phyloP scores from a whole-genome alignment of 2,888 invertebrate genomes.

The Melitaea athalia region DNA sequence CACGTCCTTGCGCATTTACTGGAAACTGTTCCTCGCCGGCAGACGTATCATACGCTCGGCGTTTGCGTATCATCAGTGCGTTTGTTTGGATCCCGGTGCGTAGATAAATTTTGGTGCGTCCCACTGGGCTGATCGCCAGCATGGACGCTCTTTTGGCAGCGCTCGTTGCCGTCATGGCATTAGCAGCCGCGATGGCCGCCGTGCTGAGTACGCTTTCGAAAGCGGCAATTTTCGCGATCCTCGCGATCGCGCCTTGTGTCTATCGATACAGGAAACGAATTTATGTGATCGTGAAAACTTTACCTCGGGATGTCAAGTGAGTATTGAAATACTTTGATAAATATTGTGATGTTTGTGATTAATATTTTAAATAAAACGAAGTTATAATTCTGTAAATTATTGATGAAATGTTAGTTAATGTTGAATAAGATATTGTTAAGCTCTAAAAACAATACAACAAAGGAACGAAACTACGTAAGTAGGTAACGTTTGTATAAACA shows the following conservation, averaged over 20 bases:
- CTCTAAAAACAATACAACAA: not conserved
- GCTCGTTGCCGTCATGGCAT: slow-evolving; percentile 78
- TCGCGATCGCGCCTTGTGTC: slow-evolving; percentile 78
- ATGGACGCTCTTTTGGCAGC: slow-evolving; percentile 81
- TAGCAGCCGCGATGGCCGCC: slow-evolving; percentile 81
- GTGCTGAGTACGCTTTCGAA: slow-evolving; percentile 85
- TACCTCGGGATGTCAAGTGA: slow-evolving; percentile 86
- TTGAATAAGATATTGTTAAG: not conserved
- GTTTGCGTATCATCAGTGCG: slow-evolving; percentile 49
- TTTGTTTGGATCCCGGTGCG: slow-evolving; percentile 48
- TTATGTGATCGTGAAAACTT: slow-evolving; percentile 84
- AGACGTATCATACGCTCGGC: slow-evolving; percentile 54
- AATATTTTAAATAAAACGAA: not conserved
- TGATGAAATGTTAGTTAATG: not conserved
- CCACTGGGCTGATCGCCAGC: slow-evolving; percentile 75
- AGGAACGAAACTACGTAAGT: not conserved
- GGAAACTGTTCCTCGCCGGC: slow-evolving; percentile 50
- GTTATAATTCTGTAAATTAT: not conserved
- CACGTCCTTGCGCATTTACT: slow-evolving; percentile 55
- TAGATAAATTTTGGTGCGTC: slow-evolving; percentile 54
- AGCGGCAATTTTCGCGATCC: slow-evolving; percentile 87
- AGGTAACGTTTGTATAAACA: too few species aligned
- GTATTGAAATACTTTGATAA: slow-evolving; percentile 51
- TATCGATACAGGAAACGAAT: slow-evolving; percentile 81
- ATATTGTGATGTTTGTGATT: not conserved